These are phyloP conservation scores for Coenonympha arcania DNA, from an alignment of 2,888 invertebrate genomes.

Conservation along the genomic window DNA sequence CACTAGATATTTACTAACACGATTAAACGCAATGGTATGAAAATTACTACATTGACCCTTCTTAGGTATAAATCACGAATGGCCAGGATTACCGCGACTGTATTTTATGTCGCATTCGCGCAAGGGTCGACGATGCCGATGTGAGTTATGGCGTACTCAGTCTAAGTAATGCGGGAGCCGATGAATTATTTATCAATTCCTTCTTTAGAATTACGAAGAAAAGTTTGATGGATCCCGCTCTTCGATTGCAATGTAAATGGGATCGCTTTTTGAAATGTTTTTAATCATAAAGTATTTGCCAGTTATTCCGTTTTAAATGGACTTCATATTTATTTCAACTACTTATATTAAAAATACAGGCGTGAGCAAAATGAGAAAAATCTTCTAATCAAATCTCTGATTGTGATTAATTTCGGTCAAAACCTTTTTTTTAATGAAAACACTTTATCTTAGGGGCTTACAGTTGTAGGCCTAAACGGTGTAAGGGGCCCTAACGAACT, in stretches of 20 bases:
- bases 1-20: background rate
- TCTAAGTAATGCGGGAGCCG: constrained; percentile 65
- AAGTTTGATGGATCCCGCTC: constrained; percentile 37
- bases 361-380: too few species aligned
- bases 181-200: constrained; percentile 69
- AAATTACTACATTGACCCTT: background rate
- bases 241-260: background rate
- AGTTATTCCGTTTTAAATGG: too few species aligned
- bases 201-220: constrained; percentile 48
- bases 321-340: too few species aligned
- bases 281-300: background rate
- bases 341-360: too few species aligned
- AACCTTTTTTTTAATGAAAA: too few species aligned
- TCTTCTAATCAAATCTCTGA: too few species aligned
- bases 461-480: too few species aligned
- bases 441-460: too few species aligned
- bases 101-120: constrained; percentile 68
- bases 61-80: constrained; percentile 67
- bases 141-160: constrained; percentile 70
- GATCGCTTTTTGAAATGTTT: background rate
- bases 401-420: too few species aligned
- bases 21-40: background rate
- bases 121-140: constrained; percentile 49
- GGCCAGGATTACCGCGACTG: constrained; percentile 68
- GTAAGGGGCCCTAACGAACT: too few species aligned